phyloP scores from a whole-genome alignment of 2,113 vertebrate genomes.

The Zapus hudsonius region DNA sequence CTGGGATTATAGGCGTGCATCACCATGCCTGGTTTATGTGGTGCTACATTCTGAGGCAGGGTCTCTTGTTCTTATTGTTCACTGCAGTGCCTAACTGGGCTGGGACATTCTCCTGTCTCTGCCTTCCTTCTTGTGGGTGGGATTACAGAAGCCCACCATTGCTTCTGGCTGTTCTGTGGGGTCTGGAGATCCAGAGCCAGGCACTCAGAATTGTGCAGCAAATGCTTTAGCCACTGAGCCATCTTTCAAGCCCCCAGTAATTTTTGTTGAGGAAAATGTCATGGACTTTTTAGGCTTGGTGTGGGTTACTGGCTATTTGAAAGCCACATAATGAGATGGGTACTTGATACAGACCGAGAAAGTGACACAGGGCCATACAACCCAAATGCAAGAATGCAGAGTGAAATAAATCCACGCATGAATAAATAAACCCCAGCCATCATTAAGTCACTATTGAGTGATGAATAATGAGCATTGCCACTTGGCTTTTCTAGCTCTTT shows the following conservation, averaged over 20 bases:
- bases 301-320: not conserved
- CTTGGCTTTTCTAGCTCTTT: slow-evolving; percentile 3
- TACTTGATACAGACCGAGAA: not conserved
- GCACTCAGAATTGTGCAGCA: too few species aligned
- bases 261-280: not conserved
- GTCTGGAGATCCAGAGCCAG: too few species aligned
- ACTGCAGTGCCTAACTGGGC: too few species aligned
- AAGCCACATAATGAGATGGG: not conserved
- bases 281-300: not conserved
- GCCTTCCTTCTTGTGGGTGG: too few species aligned
- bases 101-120: too few species aligned
- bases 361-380: not conserved
- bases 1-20: too few species aligned
- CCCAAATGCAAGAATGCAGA: not conserved
- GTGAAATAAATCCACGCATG: not conserved
- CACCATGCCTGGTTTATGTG: too few species aligned
- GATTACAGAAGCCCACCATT: too few species aligned
- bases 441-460: not conserved
- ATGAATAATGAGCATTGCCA: not conserved
- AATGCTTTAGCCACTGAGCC: too few species aligned
- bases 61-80: too few species aligned
- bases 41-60: too few species aligned
- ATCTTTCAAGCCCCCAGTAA: not conserved
- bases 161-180: too few species aligned
- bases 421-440: not conserved